Percentiles rank a stretch among this genome's conserved stretches.
These are phyloP conservation scores for Liposcelis brunnea DNA, from an alignment of 2,888 invertebrate species.

Conservation along the genomic window DNA sequence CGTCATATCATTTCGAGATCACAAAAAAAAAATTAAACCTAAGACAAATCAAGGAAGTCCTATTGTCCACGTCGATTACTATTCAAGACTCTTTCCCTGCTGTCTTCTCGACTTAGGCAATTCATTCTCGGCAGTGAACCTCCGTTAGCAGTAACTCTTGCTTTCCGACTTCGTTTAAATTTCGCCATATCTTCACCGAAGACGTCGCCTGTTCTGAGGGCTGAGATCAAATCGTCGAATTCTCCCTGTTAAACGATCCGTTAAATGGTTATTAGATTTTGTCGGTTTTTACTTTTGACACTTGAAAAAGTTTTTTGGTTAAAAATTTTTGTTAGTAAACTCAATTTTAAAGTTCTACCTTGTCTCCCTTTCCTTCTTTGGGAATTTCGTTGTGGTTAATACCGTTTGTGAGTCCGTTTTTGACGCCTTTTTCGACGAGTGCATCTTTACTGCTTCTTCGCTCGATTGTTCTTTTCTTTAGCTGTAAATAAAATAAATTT, in stretches of 20 bases:
- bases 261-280: not conserved
- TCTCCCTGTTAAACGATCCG: conserved; percentile 54
- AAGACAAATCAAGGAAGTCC: too few species aligned
- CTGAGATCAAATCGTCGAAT: conserved; percentile 91
- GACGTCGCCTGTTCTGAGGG: conserved; percentile 82
- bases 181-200: conserved; percentile 93
- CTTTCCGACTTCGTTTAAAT: conserved; percentile 60
- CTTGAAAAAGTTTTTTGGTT: not conserved
- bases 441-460: conserved; percentile 66
- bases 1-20: too few species aligned
- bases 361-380: conserved; percentile 21
- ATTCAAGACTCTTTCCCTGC: conserved; percentile 33
- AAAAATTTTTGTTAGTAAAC: too few species aligned
- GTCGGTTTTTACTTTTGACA: not conserved
- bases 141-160: conserved; percentile 34
- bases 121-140: conserved; percentile 45
- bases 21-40: too few species aligned
- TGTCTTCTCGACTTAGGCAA: conserved; percentile 46
- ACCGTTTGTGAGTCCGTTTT: conserved; percentile 36
- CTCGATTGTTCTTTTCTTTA: conserved; percentile 74
- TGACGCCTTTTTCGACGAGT: conserved; percentile 40
- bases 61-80: conserved; percentile 8
- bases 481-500: conserved; percentile 27
- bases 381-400: conserved; percentile 20
- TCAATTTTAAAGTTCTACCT: conserved; percentile 4